These are phyloP conservation scores for Anas bahamensis DNA, from an alignment of 2,797 vertebrate species.

Conservation along the genomic window DNA sequence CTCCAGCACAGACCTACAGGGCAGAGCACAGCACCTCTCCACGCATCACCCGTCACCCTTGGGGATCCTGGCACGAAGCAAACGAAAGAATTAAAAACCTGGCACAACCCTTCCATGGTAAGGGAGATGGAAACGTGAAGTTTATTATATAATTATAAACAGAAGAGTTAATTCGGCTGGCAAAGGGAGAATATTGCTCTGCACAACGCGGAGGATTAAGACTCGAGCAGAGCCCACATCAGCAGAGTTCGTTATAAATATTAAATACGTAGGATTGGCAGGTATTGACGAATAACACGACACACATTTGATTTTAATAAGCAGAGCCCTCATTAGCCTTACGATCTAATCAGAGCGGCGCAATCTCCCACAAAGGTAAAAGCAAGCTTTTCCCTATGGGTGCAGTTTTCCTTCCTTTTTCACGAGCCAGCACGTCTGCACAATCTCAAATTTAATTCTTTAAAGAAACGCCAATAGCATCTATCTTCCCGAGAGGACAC, in stretches of 20 bases:
- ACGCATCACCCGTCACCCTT: accelerated
- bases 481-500: neutral
- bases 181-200: neutral
- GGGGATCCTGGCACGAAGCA: neutral
- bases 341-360: neutral
- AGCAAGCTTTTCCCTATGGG: neutral
- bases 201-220: neutral
- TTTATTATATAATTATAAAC: neutral
- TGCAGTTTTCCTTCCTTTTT: neutral
- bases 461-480: neutral
- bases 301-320: neutral
- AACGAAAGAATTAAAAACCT: neutral
- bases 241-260: neutral
- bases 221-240: neutral
- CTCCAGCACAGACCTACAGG: no score
- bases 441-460: neutral
- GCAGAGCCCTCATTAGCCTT: neutral
- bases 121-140: neutral
- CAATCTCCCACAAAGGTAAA: neutral
- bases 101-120: neutral
- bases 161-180: neutral
- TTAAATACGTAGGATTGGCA: neutral
- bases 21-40: neutral
- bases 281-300: neutral
- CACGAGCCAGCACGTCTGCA: neutral